Conservation (phyloP, 2,113 vertebrate species). For the Hippocampus comes region DNA sequence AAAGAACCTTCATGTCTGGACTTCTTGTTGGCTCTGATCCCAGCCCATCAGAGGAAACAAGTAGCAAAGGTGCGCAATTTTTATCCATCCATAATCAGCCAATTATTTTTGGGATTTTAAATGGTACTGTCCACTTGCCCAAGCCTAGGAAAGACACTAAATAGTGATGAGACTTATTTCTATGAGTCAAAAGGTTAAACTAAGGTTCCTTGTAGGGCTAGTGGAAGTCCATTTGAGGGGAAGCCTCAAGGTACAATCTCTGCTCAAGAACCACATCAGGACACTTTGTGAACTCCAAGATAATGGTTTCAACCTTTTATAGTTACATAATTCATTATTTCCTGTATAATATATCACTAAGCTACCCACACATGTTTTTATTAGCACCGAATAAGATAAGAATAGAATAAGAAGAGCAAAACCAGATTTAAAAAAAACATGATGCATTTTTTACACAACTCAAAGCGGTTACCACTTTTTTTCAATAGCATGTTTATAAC, state of each 20-base stretch:
- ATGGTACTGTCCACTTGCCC: background rate
- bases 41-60: conserved; percentile 64
- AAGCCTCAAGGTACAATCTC: background rate
- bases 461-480: too few relatives aligned
- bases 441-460: too few relatives aligned
- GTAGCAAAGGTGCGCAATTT: conserved; percentile 76
- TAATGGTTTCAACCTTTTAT: too few relatives aligned
- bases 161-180: background rate
- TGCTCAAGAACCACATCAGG: background rate
- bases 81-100: background rate
- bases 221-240: background rate
- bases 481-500: too few relatives aligned
- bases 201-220: background rate
- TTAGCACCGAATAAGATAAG: too few relatives aligned
- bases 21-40: conserved; percentile 78
- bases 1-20: conserved; percentile 69
- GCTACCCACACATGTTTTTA: too few relatives aligned
- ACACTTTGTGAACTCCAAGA: background rate
- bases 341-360: too few relatives aligned
- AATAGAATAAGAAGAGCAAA: too few relatives aligned
- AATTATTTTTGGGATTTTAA: background rate
- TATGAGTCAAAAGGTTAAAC: background rate
- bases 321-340: background rate
- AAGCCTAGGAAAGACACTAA: background rate
- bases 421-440: too few relatives aligned